phyloP scores from a whole-genome alignment of 2,888 invertebrate species.

The Drosophila picticornis region DNA sequence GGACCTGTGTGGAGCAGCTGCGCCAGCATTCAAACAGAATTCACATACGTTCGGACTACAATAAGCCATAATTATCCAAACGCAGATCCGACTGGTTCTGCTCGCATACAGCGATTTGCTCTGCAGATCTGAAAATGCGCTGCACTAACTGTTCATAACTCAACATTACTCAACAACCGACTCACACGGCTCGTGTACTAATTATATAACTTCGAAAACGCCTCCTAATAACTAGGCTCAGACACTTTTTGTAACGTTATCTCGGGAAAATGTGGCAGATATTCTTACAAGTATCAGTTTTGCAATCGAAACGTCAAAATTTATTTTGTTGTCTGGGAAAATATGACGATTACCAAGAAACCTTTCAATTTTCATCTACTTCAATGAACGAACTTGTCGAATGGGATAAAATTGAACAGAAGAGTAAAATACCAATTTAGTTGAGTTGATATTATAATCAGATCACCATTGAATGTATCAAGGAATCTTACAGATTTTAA shows the following conservation, averaged over 20 bases:
- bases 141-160: conserved; percentile 42
- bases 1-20: conserved; percentile 36
- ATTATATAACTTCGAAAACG: conserved; percentile 13
- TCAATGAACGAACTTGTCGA: neutral
- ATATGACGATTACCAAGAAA: neutral
- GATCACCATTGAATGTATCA: neutral
- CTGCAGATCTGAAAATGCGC: conserved; percentile 32
- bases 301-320: neutral
- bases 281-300: neutral
- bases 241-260: conserved; percentile 1
- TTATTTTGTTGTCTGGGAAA: neutral
- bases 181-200: conserved; percentile 18
- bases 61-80: conserved; percentile 78
- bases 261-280: neutral
- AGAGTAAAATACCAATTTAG: neutral
- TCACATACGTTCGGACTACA: conserved; percentile 53
- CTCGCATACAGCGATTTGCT: conserved; percentile 30
- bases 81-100: conserved; percentile 53
- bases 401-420: neutral
- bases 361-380: neutral
- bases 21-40: conserved; percentile 18
- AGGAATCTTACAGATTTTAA: neutral
- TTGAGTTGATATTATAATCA: neutral
- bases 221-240: conserved; percentile 15
- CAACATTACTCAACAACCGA: conserved; percentile 10